Conservation (phyloP, 1,140 invertebrate species). For the Anthonomus grandis region DNA sequence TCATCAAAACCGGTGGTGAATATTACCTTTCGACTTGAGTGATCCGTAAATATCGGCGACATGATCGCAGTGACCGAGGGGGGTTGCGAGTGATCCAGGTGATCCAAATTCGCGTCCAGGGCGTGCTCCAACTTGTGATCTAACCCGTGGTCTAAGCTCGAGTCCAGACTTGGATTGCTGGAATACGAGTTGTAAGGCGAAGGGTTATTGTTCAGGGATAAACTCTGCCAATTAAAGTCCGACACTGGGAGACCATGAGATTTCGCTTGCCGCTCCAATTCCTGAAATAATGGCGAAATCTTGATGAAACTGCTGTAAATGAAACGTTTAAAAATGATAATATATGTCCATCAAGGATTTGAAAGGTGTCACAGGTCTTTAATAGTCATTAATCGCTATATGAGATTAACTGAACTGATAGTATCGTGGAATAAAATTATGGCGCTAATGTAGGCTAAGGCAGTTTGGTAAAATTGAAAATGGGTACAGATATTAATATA, state of each 20-base stretch:
- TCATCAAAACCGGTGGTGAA: not conserved
- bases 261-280: conserved; percentile 68
- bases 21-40: conserved; percentile 46
- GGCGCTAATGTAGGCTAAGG: too few relatives aligned
- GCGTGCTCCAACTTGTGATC: conserved; percentile 31
- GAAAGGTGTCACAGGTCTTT: too few relatives aligned
- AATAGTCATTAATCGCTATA: too few relatives aligned
- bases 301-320: too few relatives aligned
- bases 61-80: conserved; percentile 37
- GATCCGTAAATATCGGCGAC: conserved; percentile 42
- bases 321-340: too few relatives aligned
- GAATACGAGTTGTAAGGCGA: conserved; percentile 40
- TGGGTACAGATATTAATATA: too few relatives aligned
- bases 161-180: conserved; percentile 27
- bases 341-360: too few relatives aligned
- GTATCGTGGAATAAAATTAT: too few relatives aligned
- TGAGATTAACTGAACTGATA: too few relatives aligned
- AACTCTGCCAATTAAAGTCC: conserved; percentile 55
- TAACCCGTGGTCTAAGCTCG: conserved; percentile 26
- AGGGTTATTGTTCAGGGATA: conserved; percentile 22
- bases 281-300: too few relatives aligned
- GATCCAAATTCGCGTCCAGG: conserved; percentile 21
- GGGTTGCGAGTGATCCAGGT: conserved; percentile 51
- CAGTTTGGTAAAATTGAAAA: too few relatives aligned
- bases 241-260: conserved; percentile 63